Conservation (phyloP, 2,113 vertebrate genomes). For the Dolichallabes microphthalmus region DNA sequence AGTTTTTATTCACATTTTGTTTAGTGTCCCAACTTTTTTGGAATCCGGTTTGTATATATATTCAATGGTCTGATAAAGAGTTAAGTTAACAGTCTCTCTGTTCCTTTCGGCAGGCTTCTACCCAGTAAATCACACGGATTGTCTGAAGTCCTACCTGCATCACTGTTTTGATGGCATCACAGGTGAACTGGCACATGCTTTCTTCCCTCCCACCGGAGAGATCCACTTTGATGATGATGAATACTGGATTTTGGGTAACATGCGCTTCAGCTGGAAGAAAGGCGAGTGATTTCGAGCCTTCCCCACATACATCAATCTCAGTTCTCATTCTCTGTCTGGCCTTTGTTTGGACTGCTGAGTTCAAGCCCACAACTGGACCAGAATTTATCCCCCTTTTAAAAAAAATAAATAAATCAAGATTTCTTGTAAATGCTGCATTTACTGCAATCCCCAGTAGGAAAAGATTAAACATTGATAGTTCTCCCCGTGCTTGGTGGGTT, state of each 20-base stretch:
- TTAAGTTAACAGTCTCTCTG: background rate
- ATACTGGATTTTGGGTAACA: slow-evolving; percentile 93
- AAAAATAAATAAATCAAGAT: background rate
- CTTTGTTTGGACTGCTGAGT: background rate
- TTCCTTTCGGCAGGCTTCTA: slow-evolving; percentile 84
- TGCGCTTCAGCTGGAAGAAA: slow-evolving; percentile 97
- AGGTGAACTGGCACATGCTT: slow-evolving; percentile 92
- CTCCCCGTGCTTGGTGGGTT: no score
- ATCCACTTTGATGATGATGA: slow-evolving; percentile 96
- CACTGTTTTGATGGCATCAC: slow-evolving; percentile 97
- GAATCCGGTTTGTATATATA: no score
- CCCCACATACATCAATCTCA: background rate
- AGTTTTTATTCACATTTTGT: no score
- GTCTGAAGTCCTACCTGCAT: slow-evolving; percentile 84
- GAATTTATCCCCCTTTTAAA: no score
- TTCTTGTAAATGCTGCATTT: background rate
- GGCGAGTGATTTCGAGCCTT: slow-evolving; percentile 63
- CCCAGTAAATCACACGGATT: slow-evolving; percentile 92
- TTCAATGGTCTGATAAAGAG: slow-evolving; percentile 26
- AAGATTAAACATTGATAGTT: slow-evolving; percentile 6
- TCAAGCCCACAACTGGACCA: background rate
- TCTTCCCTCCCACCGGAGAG: slow-evolving; percentile 90
- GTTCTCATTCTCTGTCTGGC: background rate
- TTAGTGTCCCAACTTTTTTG: no score
- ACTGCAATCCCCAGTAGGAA: background rate